phyloP scores from a whole-genome alignment of 2,113 vertebrate genomes.

The Pluvialis apricaria region DNA sequence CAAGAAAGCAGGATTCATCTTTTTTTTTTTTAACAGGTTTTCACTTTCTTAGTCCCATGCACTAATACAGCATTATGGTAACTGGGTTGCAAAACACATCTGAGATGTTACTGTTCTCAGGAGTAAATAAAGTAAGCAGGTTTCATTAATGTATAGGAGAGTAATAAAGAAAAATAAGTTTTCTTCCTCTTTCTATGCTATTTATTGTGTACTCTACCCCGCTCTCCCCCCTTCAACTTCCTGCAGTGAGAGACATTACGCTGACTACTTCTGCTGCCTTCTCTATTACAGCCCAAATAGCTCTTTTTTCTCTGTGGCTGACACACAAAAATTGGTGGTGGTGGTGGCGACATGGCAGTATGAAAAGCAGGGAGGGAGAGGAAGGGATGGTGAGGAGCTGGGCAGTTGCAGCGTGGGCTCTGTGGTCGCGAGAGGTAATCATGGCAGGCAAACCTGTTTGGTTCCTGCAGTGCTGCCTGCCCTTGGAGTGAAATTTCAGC shows the following conservation, averaged over 20 bases:
- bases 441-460: not conserved
- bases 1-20: not conserved
- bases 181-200: not conserved
- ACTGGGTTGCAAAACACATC: not conserved
- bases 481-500: not conserved
- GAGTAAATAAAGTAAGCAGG: not conserved
- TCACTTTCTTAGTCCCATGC: not conserved
- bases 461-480: not conserved
- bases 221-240: not conserved
- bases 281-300: not conserved
- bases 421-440: rapidly evolving
- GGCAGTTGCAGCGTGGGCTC: not conserved
- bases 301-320: not conserved
- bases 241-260: rapidly evolving
- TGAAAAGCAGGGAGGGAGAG: not conserved
- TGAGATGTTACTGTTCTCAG: not conserved
- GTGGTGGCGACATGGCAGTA: not conserved
- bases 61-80: not conserved
- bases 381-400: not conserved
- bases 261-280: not conserved
- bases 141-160: not conserved
- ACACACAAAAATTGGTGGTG: not conserved
- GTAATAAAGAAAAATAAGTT: not conserved
- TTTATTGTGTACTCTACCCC: not conserved
- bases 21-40: not conserved